phyloP scores from a whole-genome alignment of 2,888 invertebrate genomes.

The Limenitis camilla region DNA sequence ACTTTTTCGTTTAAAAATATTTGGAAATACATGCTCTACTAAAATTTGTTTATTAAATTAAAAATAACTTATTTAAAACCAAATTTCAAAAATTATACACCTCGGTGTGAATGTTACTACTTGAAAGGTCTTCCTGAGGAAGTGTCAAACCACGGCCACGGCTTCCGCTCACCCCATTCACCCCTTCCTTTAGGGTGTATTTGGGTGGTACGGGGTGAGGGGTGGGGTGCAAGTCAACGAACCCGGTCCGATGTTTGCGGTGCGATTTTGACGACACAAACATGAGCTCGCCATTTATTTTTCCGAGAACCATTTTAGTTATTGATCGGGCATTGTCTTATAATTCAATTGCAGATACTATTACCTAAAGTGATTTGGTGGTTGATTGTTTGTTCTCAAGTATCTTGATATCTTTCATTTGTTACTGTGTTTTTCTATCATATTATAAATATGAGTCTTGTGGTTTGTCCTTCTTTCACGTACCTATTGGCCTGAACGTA shows the following conservation, averaged over 20 bases:
- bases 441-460: too few relatives aligned
- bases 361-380: conserved; percentile 24
- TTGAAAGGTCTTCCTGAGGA: conserved; percentile 72
- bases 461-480: too few relatives aligned
- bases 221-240: conserved; percentile 51
- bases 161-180: conserved; percentile 48
- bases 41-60: too few relatives aligned
- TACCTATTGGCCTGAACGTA: too few relatives aligned
- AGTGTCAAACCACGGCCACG: conserved; percentile 69
- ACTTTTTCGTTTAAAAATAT: too few relatives aligned
- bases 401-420: neutral
- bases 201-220: conserved; percentile 30
- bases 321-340: conserved; percentile 41
- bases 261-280: conserved; percentile 67
- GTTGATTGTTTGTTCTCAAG: conserved; percentile 23
- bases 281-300: conserved; percentile 56
- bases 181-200: conserved; percentile 26
- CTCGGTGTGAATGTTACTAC: conserved; percentile 42
- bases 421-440: too few relatives aligned
- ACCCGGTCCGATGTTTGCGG: conserved; percentile 59
- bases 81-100: conserved; percentile 8
- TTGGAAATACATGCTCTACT: too few relatives aligned
- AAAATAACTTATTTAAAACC: neutral
- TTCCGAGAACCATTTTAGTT: conserved; percentile 44
- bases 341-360: conserved; percentile 16